These are phyloP conservation scores for Colius striatus DNA, from an alignment of 2,113 vertebrate genomes.

Conservation along the genomic window DNA sequence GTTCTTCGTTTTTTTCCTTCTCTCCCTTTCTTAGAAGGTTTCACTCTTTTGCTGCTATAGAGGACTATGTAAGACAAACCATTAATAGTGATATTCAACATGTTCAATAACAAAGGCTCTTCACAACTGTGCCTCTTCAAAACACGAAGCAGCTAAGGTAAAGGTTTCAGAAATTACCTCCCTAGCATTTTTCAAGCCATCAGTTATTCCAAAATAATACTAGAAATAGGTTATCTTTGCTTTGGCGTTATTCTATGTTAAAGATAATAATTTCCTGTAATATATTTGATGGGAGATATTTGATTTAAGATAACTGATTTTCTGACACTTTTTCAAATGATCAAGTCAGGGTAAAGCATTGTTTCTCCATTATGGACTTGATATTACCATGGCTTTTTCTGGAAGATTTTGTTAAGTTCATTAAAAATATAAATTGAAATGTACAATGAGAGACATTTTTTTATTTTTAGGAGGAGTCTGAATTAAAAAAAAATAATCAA, in stretches of 20 bases:
- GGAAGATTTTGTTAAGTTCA: accelerated
- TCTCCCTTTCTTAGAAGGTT: background rate
- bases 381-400: background rate
- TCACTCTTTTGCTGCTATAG: background rate
- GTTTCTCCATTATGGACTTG: background rate
- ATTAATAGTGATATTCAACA: background rate
- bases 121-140: background rate
- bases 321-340: background rate
- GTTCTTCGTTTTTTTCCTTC: background rate
- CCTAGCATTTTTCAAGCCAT: background rate
- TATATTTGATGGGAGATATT: background rate
- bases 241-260: background rate
- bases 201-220: background rate
- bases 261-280: background rate
- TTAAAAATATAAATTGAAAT: background rate
- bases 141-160: accelerated
- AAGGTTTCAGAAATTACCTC: background rate
- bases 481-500: background rate
- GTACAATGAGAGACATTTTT: background rate
- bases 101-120: background rate
- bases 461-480: background rate
- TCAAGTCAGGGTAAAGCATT: background rate
- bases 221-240: background rate
- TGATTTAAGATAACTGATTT: constrained; percentile 8
- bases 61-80: background rate